Evolutionary conservation across 1,140 invertebrate genomes (phyloP).

Genomic region (Paraescarpia echinospica): DNA sequence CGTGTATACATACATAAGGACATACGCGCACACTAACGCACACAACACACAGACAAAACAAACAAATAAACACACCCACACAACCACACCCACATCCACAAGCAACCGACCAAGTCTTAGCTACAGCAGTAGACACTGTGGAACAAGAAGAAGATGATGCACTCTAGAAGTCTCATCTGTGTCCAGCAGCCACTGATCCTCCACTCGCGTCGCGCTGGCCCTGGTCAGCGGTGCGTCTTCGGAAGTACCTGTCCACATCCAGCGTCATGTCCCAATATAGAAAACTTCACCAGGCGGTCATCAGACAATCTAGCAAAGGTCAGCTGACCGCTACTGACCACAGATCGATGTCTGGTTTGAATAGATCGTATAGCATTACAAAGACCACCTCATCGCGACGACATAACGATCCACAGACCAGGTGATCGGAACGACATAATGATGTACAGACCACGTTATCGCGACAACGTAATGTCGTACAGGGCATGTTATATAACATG

Average conservation of each 20-base stretch:
- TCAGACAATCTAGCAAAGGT: not conserved
- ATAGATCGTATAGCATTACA: not conserved
- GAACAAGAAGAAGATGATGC: not conserved
- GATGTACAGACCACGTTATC: not conserved
- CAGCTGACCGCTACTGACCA: not conserved
- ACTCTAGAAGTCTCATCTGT: not conserved
- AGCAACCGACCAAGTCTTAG: not conserved
- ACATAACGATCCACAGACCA: not conserved
- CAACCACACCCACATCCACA: not conserved
- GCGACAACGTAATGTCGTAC: not conserved
- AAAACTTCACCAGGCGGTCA: not conserved
- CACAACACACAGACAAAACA: too few relatives aligned
- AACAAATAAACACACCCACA: not conserved
- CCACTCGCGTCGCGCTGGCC: not conserved
- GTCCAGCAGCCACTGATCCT: not conserved
- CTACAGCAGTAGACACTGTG: not conserved
- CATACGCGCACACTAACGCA: not conserved
- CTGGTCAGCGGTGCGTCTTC: not conserved
- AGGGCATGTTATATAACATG: too few relatives aligned
- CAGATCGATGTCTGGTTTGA: not conserved
- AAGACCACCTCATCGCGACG: not conserved
- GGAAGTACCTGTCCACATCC: not conserved
- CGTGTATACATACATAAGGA: too few relatives aligned
- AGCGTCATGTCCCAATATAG: not conserved
- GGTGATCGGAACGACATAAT: not conserved